Evolutionary conservation across 2,113 vertebrate species (phyloP).

Genomic region (Spea multiplicata): DNA sequence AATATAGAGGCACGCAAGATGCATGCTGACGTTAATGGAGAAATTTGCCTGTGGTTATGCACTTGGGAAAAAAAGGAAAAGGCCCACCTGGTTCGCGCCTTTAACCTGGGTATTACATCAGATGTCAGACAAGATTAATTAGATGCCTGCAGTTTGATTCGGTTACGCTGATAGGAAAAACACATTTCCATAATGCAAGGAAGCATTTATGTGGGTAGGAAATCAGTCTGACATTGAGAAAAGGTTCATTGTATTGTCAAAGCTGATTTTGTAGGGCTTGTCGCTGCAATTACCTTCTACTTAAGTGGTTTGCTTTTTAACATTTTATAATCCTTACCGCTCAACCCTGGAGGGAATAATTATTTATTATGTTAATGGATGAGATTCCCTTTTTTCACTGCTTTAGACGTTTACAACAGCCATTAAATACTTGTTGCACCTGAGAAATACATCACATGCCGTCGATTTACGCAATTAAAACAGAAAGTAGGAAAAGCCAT

Average conservation of each 20-base stretch:
- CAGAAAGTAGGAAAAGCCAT: constrained; percentile 30
- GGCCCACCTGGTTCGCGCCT: constrained; percentile 65
- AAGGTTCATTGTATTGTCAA: constrained; percentile 67
- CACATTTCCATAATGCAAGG: constrained; percentile 75
- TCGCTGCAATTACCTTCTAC: constrained; percentile 74
- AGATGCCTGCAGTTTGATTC: constrained; percentile 72
- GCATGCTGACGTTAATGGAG: constrained; percentile 91
- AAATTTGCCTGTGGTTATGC: constrained; percentile 84
- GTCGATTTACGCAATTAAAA: constrained; percentile 32
- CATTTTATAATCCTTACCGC: constrained; percentile 80
- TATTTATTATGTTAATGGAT: constrained; percentile 80
- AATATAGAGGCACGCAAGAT: constrained; percentile 69
- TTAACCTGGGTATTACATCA: constrained; percentile 76
- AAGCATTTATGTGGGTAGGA: constrained; percentile 64
- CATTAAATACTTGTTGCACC: constrained; percentile 66
- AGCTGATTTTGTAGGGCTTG: constrained; percentile 66
- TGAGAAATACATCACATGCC: constrained; percentile 60
- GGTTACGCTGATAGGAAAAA: constrained; percentile 66
- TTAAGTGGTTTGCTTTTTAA: constrained; percentile 75
- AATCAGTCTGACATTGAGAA: constrained; percentile 70
- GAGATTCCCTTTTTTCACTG: constrained; percentile 52
- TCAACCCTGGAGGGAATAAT: constrained; percentile 89
- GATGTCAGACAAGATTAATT: constrained; percentile 87
- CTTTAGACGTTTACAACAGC: constrained; percentile 63
- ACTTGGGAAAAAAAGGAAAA: constrained; percentile 20